Evolutionary conservation across 30 jellyfish, hydroid and myxozoan species (phyloP), one percentile per base, ranked within the genome.

Genomic region (Turritopsis dohrnii): DNA sequence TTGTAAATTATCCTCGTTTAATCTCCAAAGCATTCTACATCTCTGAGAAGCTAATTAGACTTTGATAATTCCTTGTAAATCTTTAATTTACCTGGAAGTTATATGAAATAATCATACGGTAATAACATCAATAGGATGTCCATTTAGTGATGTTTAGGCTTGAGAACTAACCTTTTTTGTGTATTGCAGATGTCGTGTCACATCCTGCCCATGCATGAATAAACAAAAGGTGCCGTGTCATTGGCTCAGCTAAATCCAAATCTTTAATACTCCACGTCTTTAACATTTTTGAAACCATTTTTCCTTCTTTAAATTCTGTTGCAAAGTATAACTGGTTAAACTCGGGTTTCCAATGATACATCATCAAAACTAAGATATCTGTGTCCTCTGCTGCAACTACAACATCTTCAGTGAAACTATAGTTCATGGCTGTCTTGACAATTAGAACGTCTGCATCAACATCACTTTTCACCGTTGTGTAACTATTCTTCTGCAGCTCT

Each of bases 131-230:
- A n/a, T n/a, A n/a, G n/a, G n/a, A n/a, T n/a, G n/a, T n/a, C n/a
- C n/a, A n/a, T n/a, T n/a, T n/a, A n/a, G n/a, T n/a, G n/a, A n/a
- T n/a, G n/a, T n/a, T n/a, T n/a, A n/a, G n/a, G n/a, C n/a, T n/a
- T n/a, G n/a, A n/a, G n/a, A n/a, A n/a, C n/a, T n/a, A n/a, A 18
- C 84, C 84, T 31, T 20, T 19, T 9, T 28, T 21, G 29, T 19
- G 30, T 29, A 31, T 76, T 16, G 84, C 84, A 25, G 76, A 76
- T 18, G 84, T 24, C 30, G 84, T 76, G 24, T 76, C 84, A 21
- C 84, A 76, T 25, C 84, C 76, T 18, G 23, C 29, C 84, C 84
- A 76, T 18, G 77, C 84, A 76, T 76, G 84, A 29, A 76, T 22
- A 24, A 76, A 29, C 30, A 29, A 76, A 21, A 76, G 0, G 24